These are phyloP conservation scores for Colinus virginianus DNA, from an alignment of 2,113 vertebrate genomes.

Conservation along the genomic window DNA sequence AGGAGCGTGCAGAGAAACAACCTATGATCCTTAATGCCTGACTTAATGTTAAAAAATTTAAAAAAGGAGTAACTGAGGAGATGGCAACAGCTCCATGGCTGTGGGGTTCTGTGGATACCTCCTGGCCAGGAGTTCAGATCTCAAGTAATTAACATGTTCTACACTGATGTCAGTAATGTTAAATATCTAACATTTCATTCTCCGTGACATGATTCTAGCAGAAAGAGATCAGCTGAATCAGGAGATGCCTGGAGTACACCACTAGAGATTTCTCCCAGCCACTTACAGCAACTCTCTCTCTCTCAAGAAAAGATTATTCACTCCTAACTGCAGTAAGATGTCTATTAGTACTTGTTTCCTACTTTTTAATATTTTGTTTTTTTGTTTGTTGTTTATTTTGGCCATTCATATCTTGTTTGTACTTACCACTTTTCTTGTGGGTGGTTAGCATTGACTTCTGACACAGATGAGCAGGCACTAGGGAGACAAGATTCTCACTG, in stretches of 20 bases:
- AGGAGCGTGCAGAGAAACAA: neutral
- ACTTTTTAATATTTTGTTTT: neutral
- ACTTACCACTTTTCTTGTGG: neutral
- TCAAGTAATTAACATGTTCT: neutral
- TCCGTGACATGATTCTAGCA: neutral
- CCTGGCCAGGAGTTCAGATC: neutral
- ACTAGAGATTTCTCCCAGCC: neutral
- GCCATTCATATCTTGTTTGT: neutral
- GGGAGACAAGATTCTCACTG: neutral
- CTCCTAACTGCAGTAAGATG: neutral
- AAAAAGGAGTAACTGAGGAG: neutral
- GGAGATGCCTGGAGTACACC: neutral
- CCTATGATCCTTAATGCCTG: neutral
- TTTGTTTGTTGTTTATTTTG: neutral
- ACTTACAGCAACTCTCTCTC: neutral
- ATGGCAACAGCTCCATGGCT: neutral
- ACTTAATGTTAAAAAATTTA: neutral
- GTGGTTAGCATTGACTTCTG: neutral
- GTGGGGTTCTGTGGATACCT: neutral
- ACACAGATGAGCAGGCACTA: neutral
- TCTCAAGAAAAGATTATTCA: neutral
- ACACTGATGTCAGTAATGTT: accelerated
- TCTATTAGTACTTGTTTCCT: neutral
- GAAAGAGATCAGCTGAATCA: neutral
- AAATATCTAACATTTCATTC: neutral